A percentile compares a stretch with the other conserved stretches of the same genome.
Evolutionary conservation across 2,888 invertebrate species (phyloP).

Genomic region (Lypha dubia): DNA sequence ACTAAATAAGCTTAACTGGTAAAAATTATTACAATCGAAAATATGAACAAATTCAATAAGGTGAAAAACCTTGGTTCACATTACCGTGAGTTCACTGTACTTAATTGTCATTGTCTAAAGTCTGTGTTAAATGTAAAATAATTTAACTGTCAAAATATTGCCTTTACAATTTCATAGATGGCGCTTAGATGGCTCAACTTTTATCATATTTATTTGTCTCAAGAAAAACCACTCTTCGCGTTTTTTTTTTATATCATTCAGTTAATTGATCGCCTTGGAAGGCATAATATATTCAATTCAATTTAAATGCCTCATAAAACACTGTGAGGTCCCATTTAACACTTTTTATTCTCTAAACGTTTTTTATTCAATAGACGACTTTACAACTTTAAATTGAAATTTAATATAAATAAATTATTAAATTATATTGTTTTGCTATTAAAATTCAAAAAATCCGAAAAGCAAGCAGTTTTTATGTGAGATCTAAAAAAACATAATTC

Average conservation of each 20-base stretch:
- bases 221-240: background rate
- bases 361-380: background rate
- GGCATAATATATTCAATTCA: background rate
- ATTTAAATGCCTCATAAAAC: constrained; percentile 6
- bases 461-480: constrained; percentile 12
- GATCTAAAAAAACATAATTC: background rate
- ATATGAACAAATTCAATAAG: too few species aligned
- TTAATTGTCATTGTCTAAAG: too few species aligned
- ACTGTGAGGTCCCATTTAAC: constrained; percentile 33
- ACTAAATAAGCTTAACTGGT: too few species aligned
- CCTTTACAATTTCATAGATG: too few species aligned
- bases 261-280: background rate
- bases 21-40: too few species aligned
- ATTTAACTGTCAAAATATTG: too few species aligned
- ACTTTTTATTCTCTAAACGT: background rate
- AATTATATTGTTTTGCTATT: background rate
- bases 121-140: too few species aligned
- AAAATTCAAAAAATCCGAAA: background rate
- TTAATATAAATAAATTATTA: constrained; percentile 9
- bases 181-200: background rate
- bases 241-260: background rate
- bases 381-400: background rate
- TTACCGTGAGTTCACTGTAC: too few species aligned
- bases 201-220: background rate
- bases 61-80: too few species aligned